These are phyloP conservation scores for Holothuria leucospilota DNA, from an alignment of 53 echinoderm and acorn worm species.

Conservation along the genomic window DNA sequence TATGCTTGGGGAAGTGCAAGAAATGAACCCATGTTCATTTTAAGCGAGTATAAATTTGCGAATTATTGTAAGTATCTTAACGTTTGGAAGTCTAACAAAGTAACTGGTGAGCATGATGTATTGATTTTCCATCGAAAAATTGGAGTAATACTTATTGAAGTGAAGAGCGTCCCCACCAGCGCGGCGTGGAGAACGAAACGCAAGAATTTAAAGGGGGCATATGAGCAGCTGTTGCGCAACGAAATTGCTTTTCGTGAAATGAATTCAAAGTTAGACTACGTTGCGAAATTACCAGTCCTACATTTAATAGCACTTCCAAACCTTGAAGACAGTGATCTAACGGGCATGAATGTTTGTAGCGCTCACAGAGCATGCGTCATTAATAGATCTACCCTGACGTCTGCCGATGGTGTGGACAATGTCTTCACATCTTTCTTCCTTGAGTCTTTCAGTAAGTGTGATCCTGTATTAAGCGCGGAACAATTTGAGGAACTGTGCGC, in stretches of 20 bases:
- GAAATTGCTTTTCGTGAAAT: conserved; percentile 66
- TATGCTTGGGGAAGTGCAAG: conserved; percentile 53
- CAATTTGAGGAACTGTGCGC: conserved; percentile 62
- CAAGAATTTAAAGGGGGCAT: conserved; percentile 45
- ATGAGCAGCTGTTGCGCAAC: conserved; percentile 54
- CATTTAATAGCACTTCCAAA: conserved; percentile 64
- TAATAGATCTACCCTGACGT: neutral
- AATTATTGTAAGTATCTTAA: conserved; percentile 42
- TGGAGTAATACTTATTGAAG: conserved; percentile 57
- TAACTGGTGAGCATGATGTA: conserved; percentile 63
- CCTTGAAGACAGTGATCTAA: conserved; percentile 37
- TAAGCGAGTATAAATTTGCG: conserved; percentile 67
- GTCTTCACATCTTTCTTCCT: neutral
- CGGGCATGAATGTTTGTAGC: conserved; percentile 47
- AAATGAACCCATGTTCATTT: conserved; percentile 55
- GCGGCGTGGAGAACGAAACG: conserved; percentile 61
- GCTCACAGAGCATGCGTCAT: conserved; percentile 26
- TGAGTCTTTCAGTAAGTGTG: neutral
- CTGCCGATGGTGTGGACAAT: neutral
- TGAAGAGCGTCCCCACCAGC: conserved; percentile 49
- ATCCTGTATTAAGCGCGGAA: conserved; percentile 14
- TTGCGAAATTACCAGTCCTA: conserved; percentile 31
- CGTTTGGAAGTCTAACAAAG: conserved; percentile 21
- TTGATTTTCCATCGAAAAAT: conserved; percentile 48
- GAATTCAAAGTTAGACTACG: conserved; percentile 51